phyloP scores from a whole-genome alignment of 2,113 vertebrate genomes.

The Eulemur macaco region DNA sequence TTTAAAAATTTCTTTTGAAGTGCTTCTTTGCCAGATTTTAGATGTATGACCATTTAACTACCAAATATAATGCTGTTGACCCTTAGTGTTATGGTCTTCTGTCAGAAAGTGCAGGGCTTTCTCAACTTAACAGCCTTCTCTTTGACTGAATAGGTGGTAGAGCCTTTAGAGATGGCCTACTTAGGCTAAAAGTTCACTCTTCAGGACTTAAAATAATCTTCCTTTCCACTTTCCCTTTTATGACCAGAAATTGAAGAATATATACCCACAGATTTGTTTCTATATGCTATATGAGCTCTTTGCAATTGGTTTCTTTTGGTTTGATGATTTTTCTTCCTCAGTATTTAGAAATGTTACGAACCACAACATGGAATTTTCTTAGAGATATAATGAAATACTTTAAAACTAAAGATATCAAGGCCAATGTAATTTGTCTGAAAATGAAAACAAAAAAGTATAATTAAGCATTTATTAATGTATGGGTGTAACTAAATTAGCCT shows the following conservation, averaged over 20 bases:
- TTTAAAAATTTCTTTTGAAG: constrained; percentile 31
- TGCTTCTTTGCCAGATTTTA: constrained; percentile 2
- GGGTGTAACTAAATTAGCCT: background rate
- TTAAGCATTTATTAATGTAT: constrained; percentile 23
- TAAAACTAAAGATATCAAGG: constrained; percentile 31
- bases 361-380: constrained; percentile 23
- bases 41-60: background rate
- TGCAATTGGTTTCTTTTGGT: constrained; percentile 29
- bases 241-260: background rate
- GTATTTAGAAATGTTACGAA: constrained; percentile 30
- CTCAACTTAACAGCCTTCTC: background rate
- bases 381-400: constrained; percentile 32
- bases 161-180: background rate
- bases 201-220: background rate
- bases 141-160: background rate
- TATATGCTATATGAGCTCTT: constrained; percentile 35
- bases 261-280: constrained; percentile 1
- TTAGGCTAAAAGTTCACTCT: background rate
- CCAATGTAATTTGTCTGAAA: constrained; percentile 26
- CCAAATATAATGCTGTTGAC: background rate
- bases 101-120: background rate
- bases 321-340: background rate
- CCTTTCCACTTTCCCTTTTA: background rate
- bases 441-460: constrained; percentile 17
- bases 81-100: background rate